Percentiles rank a stretch among this genome's conserved stretches.
phyloP scores from a whole-genome alignment of 2,797 vertebrate species.

The Tangara arthus region DNA sequence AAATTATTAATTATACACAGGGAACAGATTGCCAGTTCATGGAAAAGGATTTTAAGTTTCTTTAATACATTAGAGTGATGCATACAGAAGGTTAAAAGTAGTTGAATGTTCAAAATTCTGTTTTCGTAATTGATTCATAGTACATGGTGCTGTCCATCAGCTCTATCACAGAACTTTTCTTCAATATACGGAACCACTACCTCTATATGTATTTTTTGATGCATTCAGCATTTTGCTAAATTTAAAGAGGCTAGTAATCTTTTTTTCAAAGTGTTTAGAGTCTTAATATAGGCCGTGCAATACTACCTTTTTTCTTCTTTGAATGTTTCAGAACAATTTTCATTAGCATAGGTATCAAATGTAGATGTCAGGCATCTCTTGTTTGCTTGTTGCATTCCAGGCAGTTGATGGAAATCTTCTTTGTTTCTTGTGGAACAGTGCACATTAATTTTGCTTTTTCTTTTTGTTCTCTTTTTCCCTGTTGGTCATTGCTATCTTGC shows the following conservation, averaged over 20 bases:
- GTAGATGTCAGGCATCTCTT: not conserved
- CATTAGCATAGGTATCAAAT: not conserved
- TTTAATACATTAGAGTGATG: not conserved
- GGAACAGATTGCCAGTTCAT: not conserved
- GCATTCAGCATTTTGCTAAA: not conserved
- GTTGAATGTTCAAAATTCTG: not conserved
- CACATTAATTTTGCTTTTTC: not conserved
- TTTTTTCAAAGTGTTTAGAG: not conserved
- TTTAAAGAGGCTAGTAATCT: not conserved
- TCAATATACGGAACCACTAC: not conserved
- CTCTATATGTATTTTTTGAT: not conserved
- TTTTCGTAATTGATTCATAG: not conserved
- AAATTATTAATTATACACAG: not conserved
- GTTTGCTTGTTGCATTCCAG: not conserved
- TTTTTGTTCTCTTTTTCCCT: not conserved
- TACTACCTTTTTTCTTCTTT: not conserved
- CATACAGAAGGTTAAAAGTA: not conserved
- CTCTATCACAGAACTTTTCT: not conserved
- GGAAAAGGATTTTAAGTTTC: not conserved
- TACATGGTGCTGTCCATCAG: not conserved
- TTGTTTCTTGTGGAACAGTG: not conserved
- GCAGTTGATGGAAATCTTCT: not conserved
- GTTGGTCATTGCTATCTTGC: rapidly evolving
- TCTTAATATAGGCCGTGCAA: not conserved
- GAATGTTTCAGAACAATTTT: not conserved